Evolutionary conservation across 2,888 invertebrate species (phyloP).

Genomic region (Scaptodrosophila latifasciaeformis): DNA sequence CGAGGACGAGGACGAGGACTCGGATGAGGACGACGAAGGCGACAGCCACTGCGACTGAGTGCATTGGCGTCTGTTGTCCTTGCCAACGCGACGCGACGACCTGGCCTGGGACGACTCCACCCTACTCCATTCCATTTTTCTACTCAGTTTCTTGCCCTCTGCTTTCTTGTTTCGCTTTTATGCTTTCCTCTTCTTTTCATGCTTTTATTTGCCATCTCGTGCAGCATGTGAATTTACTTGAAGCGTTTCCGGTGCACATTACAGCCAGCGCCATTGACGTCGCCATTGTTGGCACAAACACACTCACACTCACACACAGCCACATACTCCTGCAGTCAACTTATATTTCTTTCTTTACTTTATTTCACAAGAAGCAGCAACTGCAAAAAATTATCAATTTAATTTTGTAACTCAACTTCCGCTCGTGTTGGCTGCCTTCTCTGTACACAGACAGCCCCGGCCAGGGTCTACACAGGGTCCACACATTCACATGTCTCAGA

Average conservation of each 20-base stretch:
- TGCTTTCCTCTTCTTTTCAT: conserved; percentile 7
- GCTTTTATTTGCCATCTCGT: neutral
- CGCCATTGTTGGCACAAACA: conserved; percentile 50
- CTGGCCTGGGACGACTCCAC: conserved; percentile 12
- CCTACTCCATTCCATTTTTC: conserved; percentile 1
- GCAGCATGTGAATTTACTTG: conserved; percentile 68
- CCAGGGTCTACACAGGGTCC: no score
- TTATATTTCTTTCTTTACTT: conserved; percentile 32
- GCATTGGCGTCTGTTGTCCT: conserved; percentile 67
- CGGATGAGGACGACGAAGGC: no score
- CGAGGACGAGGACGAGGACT: no score
- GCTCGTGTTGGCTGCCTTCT: conserved; percentile 39
- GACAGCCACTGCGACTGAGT: conserved; percentile 37
- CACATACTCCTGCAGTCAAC: conserved; percentile 38
- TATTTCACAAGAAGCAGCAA: conserved; percentile 14
- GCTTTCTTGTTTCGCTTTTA: conserved; percentile 31
- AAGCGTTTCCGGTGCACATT: conserved; percentile 68
- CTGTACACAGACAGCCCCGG: no score
- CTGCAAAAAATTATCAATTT: conserved; percentile 59
- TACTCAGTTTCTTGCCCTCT: conserved; percentile 18
- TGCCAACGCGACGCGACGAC: conserved; percentile 31
- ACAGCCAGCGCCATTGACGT: conserved; percentile 52
- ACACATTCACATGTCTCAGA: neutral
- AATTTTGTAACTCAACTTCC: conserved; percentile 70
- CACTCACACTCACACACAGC: neutral